Conservation (phyloP, 2,797 vertebrate species). For the Alcedo quadribrachys region DNA sequence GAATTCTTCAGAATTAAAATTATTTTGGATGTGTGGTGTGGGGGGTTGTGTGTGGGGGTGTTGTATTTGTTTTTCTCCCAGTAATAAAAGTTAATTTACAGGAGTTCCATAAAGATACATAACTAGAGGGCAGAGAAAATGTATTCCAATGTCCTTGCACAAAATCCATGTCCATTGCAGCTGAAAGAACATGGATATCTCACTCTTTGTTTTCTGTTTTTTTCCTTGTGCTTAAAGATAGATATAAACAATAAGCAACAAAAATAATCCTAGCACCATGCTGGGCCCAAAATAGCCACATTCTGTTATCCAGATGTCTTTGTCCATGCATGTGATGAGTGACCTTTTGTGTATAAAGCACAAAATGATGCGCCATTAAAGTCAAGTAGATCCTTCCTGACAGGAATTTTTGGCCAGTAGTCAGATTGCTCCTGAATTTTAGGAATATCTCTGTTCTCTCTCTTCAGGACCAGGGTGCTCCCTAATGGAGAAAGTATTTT, state of each 20-base stretch:
- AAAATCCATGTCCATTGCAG: not conserved
- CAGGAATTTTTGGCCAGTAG: not conserved
- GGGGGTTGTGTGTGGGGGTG: too few relatives aligned
- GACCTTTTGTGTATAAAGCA: not conserved
- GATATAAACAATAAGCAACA: not conserved
- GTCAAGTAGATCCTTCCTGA: not conserved
- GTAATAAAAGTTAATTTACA: not conserved
- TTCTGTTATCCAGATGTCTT: constrained; percentile 27
- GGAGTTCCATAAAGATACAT: not conserved
- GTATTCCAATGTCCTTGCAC: not conserved
- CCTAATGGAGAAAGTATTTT: constrained; percentile 10
- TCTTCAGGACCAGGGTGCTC: not conserved
- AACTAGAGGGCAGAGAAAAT: not conserved
- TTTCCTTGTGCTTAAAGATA: not conserved
- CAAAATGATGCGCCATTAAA: not conserved
- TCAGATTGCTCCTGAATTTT: constrained; percentile 3
- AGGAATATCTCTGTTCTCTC: not conserved
- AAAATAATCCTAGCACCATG: not conserved
- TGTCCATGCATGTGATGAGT: not conserved
- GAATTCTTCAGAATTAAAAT: not conserved
- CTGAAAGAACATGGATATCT: not conserved
- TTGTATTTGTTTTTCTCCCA: not conserved
- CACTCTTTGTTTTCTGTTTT: not conserved
- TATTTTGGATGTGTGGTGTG: not conserved
- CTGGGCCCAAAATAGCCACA: not conserved